Evolutionary conservation across 2,113 vertebrate genomes (phyloP).

Genomic region (Tragelaphus buxtoni): DNA sequence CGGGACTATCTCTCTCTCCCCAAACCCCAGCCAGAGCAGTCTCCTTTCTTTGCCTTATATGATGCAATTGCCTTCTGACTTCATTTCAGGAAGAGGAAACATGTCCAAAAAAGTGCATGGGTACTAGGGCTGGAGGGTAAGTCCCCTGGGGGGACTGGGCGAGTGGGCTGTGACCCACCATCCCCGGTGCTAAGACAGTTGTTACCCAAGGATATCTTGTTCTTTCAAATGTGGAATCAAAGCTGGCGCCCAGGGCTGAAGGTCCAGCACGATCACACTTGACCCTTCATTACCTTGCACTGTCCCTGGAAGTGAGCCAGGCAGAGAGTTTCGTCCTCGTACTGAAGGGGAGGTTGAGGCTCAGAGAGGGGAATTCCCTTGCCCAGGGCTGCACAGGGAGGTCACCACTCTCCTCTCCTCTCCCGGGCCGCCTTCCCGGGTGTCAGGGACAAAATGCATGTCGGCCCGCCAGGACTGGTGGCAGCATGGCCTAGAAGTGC

Average conservation of each 20-base stretch:
- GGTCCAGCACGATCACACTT: accelerated
- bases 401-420: neutral
- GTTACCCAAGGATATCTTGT: neutral
- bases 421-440: neutral
- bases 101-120: neutral
- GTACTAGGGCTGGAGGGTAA: neutral
- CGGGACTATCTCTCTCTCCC: neutral
- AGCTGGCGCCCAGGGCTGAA: neutral
- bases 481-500: accelerated
- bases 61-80: neutral
- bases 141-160: accelerated
- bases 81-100: neutral
- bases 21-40: neutral
- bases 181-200: neutral
- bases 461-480: neutral
- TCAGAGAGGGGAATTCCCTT: neutral
- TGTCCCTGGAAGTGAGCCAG: neutral
- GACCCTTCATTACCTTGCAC: accelerated
- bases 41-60: neutral
- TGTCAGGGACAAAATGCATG: neutral
- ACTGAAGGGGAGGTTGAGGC: neutral
- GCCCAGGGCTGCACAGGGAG: accelerated
- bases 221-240: neutral
- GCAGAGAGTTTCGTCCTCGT: neutral
- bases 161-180: neutral